Evolutionary conservation across 1,140 invertebrate genomes (phyloP).

Genomic region (Lasaia peninsularis): DNA sequence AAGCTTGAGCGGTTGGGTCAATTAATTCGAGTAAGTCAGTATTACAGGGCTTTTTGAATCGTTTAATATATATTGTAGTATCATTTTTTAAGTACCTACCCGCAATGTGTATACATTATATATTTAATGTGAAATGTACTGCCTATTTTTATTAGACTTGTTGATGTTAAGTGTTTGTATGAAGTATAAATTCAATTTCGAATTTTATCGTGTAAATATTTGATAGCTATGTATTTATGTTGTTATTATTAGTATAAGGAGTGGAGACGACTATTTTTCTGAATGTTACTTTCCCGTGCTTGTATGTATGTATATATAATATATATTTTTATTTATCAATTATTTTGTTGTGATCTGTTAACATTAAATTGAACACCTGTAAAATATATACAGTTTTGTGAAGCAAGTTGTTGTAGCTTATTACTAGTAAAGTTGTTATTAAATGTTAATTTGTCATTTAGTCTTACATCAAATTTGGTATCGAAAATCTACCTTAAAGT

Average conservation of each 20-base stretch:
- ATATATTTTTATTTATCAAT: background rate
- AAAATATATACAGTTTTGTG: no score
- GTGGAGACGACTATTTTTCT: conserved; percentile 23
- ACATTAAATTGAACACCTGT: no score
- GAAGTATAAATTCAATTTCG: conserved; percentile 17
- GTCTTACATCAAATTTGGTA: no score
- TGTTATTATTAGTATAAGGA: conserved; percentile 30
- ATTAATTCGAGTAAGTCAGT: conserved; percentile 68
- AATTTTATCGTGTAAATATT: conserved; percentile 44
- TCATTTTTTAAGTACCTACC: conserved; percentile 7
- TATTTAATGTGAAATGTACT: conserved; percentile 17
- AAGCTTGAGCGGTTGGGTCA: conserved; percentile 44
- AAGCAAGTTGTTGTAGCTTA: no score
- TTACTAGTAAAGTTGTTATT: no score
- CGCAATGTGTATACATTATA: background rate
- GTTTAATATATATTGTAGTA: conserved; percentile 13
- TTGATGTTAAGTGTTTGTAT: background rate
- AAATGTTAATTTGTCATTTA: no score
- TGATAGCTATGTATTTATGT: conserved; percentile 50
- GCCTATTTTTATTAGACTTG: conserved; percentile 5
- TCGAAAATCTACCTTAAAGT: no score
- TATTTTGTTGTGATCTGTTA: no score
- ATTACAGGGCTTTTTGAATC: conserved; percentile 61
- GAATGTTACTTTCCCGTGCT: background rate
- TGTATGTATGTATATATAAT: background rate